phyloP scores from a whole-genome alignment of 1,140 invertebrate species.

The Episyrphus balteatus region DNA sequence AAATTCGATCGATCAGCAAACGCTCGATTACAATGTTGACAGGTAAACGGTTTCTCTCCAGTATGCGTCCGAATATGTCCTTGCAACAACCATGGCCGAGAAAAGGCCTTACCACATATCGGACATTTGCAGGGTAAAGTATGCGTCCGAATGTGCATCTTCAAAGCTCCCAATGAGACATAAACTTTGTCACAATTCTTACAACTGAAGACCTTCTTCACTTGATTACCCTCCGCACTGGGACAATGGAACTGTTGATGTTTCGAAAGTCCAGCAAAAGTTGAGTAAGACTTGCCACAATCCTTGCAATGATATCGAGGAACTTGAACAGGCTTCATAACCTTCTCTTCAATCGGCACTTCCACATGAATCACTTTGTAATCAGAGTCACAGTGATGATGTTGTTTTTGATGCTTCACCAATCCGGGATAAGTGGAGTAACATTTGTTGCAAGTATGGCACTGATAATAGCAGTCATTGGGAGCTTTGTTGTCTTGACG shows the following conservation, averaged over 20 bases:
- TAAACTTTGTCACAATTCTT: conserved; percentile 96
- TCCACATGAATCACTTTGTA: conserved; percentile 28
- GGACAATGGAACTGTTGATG: conserved; percentile 94
- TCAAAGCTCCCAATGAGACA: conserved; percentile 85
- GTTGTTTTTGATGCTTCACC: conserved; percentile 90
- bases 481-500: conserved; percentile 26
- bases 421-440: conserved; percentile 93
- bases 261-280: conserved; percentile 89
- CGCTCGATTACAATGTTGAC: conserved; percentile 85
- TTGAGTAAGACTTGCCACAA: conserved; percentile 92
- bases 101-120: conserved; percentile 95
- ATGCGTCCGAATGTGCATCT: conserved; percentile 98
- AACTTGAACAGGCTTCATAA: conserved; percentile 30
- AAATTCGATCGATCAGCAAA: conserved; percentile 96
- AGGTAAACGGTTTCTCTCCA: conserved; percentile 95
- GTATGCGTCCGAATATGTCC: conserved; percentile 91
- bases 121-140: conserved; percentile 95
- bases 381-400: conserved; percentile 54
- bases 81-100: conserved; percentile 90
- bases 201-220: conserved; percentile 88
- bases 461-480: conserved; percentile 34
- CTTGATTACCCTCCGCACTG: conserved; percentile 64
- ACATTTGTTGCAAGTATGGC: conserved; percentile 69
- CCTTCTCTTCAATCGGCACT: conserved; percentile 1
- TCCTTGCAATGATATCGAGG: conserved; percentile 78